Evolutionary conservation across 1,140 invertebrate genomes (phyloP).

Genomic region (Saxidomus purpurata): DNA sequence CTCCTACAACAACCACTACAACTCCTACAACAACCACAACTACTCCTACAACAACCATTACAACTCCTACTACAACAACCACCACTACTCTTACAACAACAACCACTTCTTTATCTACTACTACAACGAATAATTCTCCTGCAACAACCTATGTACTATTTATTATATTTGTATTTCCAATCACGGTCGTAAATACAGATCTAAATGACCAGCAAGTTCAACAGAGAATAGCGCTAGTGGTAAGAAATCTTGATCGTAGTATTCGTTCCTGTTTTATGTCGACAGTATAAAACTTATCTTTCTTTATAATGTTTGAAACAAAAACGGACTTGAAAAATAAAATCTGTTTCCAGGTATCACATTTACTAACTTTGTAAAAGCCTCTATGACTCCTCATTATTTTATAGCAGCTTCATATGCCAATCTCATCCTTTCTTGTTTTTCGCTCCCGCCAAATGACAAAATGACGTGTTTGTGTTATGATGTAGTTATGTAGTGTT

Average conservation of each 20-base stretch:
- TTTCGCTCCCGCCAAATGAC: too few relatives aligned
- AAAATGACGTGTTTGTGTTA: too few relatives aligned
- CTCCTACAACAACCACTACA: slow-evolving; percentile 21
- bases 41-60: not conserved
- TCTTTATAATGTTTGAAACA: too few relatives aligned
- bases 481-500: too few relatives aligned
- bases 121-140: not conserved
- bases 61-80: not conserved
- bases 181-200: not conserved
- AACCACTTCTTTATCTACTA: not conserved
- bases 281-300: too few relatives aligned
- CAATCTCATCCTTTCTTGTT: too few relatives aligned
- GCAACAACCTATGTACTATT: not conserved
- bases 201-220: not conserved
- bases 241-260: not conserved
- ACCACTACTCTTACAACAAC: not conserved
- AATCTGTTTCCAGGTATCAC: too few relatives aligned
- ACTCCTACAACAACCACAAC: slow-evolving; percentile 15
- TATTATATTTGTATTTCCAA: not conserved
- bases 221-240: not conserved
- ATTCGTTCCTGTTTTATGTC: too few relatives aligned
- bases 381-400: too few relatives aligned
- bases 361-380: too few relatives aligned
- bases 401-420: too few relatives aligned
- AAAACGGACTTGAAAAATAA: too few relatives aligned